phyloP scores from a whole-genome alignment of 2,113 vertebrate species.

The Panthera uncia region DNA sequence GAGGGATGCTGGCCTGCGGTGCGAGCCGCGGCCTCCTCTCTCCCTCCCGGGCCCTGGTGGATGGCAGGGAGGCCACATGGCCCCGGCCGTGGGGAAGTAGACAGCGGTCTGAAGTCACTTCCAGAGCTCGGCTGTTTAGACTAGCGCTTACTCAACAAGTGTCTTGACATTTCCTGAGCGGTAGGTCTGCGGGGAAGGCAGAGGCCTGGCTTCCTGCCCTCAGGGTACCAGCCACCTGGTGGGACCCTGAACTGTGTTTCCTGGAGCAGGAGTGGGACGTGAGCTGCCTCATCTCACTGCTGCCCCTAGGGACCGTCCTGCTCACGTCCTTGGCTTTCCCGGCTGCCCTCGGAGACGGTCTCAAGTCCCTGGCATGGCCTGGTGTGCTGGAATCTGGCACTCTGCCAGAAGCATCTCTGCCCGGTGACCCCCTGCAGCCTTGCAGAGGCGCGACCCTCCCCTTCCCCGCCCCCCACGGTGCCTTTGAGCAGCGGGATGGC shows the following conservation, averaged over 20 bases:
- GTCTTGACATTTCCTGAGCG: background rate
- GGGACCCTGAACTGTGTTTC: background rate
- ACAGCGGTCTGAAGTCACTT: rapidly evolving
- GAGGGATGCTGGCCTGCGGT: rapidly evolving
- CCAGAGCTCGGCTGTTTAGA: rapidly evolving
- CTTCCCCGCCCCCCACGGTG: rapidly evolving
- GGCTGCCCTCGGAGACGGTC: background rate
- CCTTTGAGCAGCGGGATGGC: background rate
- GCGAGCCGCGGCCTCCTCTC: background rate
- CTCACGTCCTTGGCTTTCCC: background rate
- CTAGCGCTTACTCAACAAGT: rapidly evolving
- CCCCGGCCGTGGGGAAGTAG: background rate
- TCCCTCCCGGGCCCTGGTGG: background rate
- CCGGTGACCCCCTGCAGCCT: too few species aligned
- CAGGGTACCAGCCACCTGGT: rapidly evolving
- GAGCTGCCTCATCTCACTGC: rapidly evolving
- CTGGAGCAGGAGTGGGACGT: rapidly evolving
- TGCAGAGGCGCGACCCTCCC: rapidly evolving
- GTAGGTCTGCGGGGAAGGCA: background rate
- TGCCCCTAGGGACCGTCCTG: background rate
- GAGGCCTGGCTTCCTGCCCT: background rate
- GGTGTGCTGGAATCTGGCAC: rapidly evolving
- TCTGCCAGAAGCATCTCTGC: rapidly evolving
- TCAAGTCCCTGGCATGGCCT: background rate
- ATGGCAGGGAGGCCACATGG: rapidly evolving